Evolutionary conservation across 2,113 vertebrate species (phyloP).

Genomic region (Cinclus cinclus): DNA sequence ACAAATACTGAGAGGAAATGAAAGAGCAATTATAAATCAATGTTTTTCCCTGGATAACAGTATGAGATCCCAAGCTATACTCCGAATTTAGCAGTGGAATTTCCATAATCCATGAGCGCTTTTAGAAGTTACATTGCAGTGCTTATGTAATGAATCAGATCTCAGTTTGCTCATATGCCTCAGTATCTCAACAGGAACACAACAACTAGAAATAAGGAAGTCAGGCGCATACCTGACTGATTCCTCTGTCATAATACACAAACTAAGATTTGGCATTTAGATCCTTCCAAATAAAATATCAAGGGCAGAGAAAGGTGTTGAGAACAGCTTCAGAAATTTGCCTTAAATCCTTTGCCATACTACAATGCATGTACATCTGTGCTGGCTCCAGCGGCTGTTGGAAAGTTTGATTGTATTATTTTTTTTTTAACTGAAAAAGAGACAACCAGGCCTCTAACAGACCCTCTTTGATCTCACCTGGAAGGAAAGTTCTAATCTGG

Average conservation of each 20-base stretch:
- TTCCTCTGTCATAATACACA: neutral
- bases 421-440: neutral
- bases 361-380: neutral
- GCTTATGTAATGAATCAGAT: neutral
- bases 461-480: conserved; percentile 73
- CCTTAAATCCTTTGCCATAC: neutral
- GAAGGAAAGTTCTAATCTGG: conserved; percentile 49
- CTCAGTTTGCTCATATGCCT: neutral
- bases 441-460: neutral
- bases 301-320: neutral
- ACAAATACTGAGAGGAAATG: neutral
- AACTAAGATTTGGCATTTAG: neutral
- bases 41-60: neutral
- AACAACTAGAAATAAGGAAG: neutral
- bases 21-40: neutral
- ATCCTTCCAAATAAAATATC: neutral
- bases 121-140: neutral
- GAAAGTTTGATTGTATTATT: conserved; percentile 23
- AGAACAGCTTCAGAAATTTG: neutral
- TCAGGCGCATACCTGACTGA: neutral
- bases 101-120: neutral
- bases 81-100: neutral
- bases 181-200: neutral
- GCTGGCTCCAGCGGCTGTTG: conserved; percentile 42
- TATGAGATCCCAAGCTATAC: neutral